A percentile compares a stretch with the other conserved stretches of the same genome.
These are phyloP conservation scores for Prinia subflava DNA, from an alignment of 2,113 vertebrate genomes.

Conservation along the genomic window DNA sequence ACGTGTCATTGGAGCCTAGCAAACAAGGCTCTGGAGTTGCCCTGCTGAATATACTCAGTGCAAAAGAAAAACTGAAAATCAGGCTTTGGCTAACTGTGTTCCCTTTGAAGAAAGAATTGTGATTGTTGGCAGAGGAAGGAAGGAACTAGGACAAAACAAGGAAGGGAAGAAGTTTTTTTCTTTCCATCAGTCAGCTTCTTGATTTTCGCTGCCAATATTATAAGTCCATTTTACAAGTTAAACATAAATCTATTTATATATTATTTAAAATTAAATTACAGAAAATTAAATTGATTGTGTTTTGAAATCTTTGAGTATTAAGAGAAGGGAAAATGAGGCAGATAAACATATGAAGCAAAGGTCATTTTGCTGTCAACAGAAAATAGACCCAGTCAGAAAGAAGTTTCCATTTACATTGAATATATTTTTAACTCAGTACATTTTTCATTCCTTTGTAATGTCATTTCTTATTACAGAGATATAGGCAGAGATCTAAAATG, in stretches of 20 bases:
- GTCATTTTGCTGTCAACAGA: background rate
- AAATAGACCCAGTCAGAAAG: background rate
- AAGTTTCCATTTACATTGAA: background rate
- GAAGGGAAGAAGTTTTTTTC: conserved; percentile 57
- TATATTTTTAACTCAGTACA: background rate
- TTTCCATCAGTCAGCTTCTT: conserved; percentile 16
- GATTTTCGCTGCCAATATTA: conserved; percentile 33
- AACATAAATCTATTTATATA: conserved; percentile 27
- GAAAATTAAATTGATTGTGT: background rate
- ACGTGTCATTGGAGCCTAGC: background rate
- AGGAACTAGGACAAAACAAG: conserved; percentile 69
- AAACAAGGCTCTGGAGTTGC: background rate
- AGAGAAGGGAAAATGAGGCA: background rate
- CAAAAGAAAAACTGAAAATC: conserved; percentile 14
- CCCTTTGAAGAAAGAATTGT: conserved; percentile 62
- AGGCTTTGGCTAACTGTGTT: conserved; percentile 23
- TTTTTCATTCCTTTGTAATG: background rate
- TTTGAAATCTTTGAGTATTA: background rate
- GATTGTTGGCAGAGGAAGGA: conserved; percentile 72
- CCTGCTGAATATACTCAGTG: background rate
- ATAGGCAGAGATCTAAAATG: background rate
- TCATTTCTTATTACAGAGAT: background rate
- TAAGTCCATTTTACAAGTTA: conserved; percentile 45
- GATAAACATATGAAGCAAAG: background rate
- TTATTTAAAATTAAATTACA: conserved; percentile 34